A percentile compares a stretch with the other conserved stretches of the same genome.
phyloP scores from a whole-genome alignment of 2,888 invertebrate species.

The Drosophila antonietae region DNA sequence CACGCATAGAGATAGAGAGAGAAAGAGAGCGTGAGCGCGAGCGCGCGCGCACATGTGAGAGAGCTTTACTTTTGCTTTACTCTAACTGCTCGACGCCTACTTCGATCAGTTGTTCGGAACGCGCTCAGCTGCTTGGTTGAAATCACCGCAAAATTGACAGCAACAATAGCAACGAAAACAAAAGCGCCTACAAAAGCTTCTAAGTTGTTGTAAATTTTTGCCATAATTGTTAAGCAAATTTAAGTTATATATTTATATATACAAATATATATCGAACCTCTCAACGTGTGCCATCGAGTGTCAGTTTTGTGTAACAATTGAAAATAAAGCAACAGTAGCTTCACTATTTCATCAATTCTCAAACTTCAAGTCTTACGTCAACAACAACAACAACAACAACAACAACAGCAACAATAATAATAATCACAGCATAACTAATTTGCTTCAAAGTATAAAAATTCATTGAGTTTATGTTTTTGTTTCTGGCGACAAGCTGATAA shows the following conservation, averaged over 20 bases:
- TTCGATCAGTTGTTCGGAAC: constrained; percentile 72
- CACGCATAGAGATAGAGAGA: background rate
- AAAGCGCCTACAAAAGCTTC: constrained; percentile 32
- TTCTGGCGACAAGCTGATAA: constrained; percentile 61
- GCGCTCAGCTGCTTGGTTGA: constrained; percentile 75
- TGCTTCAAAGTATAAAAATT: constrained; percentile 37
- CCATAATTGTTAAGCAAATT: constrained; percentile 52
- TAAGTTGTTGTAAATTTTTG: constrained; percentile 74
- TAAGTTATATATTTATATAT: constrained; percentile 2
- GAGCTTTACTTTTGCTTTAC: constrained; percentile 52
- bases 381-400: constrained; percentile 28
- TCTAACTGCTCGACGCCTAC: constrained; percentile 42
- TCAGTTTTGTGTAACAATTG: constrained; percentile 29
- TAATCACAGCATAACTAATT: constrained; percentile 9
- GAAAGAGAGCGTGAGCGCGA: background rate
- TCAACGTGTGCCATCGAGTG: constrained; percentile 50
- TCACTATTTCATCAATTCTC: constrained; percentile 30
- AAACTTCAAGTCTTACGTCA: constrained; percentile 53
- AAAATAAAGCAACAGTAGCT: constrained; percentile 11
- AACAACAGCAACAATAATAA: too few species aligned
- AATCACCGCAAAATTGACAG: constrained; percentile 74
- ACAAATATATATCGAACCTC: constrained; percentile 13
- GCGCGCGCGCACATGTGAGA: constrained; percentile 26
- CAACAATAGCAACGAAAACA: constrained; percentile 39
- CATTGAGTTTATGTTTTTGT: constrained; percentile 37